These are phyloP conservation scores for Netelia fuscicornis DNA, from an alignment of 2,888 invertebrate genomes.

Conservation along the genomic window DNA sequence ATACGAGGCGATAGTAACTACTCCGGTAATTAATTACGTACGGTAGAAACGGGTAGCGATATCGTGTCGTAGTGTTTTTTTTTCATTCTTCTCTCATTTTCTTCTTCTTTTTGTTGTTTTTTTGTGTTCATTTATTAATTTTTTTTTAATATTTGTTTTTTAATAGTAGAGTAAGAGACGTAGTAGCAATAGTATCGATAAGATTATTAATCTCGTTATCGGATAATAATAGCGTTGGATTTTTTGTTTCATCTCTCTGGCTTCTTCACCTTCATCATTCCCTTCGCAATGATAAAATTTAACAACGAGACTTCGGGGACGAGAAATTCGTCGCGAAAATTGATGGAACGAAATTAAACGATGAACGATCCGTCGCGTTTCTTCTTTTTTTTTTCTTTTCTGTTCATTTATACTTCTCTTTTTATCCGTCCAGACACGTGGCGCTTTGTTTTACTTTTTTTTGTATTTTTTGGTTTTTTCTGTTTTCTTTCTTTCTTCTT, in stretches of 20 bases:
- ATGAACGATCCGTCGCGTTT: constrained; percentile 36
- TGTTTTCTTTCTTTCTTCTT: background rate
- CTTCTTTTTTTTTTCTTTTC: background rate
- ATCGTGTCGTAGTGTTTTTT: constrained; percentile 26
- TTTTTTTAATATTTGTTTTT: constrained; percentile 10
- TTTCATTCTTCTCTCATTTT: background rate
- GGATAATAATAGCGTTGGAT: constrained; percentile 39
- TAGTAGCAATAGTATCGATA: constrained; percentile 58
- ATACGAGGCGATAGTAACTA: constrained; percentile 25
- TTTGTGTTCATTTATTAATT: background rate
- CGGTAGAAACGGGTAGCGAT: constrained; percentile 56
- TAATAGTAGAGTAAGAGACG: constrained; percentile 46
- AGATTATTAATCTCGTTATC: constrained; percentile 59
- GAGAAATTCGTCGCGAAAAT: constrained; percentile 37
- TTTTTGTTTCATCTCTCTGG: constrained; percentile 16
- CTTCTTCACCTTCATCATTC: background rate
- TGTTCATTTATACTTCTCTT: background rate
- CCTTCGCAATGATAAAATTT: constrained; percentile 38
- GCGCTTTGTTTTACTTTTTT: background rate
- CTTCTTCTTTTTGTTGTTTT: background rate
- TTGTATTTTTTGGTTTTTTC: background rate
- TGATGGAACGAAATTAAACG: constrained; percentile 50
- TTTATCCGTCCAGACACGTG: background rate
- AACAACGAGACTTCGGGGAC: constrained; percentile 41
- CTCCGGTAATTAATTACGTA: constrained; percentile 47